These are phyloP conservation scores for Neomicropteryx cornuta DNA, from an alignment of 1,140 invertebrate species.

Conservation along the genomic window DNA sequence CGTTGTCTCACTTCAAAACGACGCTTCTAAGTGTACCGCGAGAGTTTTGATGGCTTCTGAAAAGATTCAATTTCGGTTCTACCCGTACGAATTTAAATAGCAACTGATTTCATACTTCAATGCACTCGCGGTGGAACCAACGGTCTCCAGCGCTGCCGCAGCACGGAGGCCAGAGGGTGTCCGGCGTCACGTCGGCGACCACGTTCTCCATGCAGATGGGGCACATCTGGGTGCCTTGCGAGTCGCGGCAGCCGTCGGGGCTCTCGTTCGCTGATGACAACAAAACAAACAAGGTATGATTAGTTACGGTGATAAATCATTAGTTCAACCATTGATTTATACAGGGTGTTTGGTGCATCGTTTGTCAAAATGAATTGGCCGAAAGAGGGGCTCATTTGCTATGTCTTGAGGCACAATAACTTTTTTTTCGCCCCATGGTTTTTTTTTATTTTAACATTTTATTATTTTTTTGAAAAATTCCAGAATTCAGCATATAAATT, in stretches of 20 bases:
- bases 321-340: background rate
- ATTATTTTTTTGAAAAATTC: no score
- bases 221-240: constrained; percentile 17
- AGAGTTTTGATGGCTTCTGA: background rate
- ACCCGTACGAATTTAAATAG: constrained; percentile 14
- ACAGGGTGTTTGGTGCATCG: background rate
- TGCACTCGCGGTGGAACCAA: constrained; percentile 29
- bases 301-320: background rate
- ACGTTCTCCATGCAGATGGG: constrained; percentile 29
- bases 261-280: constrained; percentile 1
- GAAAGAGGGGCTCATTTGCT: background rate
- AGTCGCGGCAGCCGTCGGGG: background rate
- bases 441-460: no score
- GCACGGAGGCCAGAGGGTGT: constrained; percentile 32
- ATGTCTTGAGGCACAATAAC: constrained; percentile 9
- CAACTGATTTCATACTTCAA: constrained; percentile 19
- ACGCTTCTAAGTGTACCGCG: background rate
- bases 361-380: background rate
- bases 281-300: background rate
- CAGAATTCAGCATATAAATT: no score
- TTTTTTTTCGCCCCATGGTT: no score
- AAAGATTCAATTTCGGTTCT: background rate
- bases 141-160: constrained; percentile 22
- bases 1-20: background rate
- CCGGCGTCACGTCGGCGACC: constrained; percentile 15